Conservation (phyloP, 2,797 vertebrate genomes). For the Prunella strophiata region DNA sequence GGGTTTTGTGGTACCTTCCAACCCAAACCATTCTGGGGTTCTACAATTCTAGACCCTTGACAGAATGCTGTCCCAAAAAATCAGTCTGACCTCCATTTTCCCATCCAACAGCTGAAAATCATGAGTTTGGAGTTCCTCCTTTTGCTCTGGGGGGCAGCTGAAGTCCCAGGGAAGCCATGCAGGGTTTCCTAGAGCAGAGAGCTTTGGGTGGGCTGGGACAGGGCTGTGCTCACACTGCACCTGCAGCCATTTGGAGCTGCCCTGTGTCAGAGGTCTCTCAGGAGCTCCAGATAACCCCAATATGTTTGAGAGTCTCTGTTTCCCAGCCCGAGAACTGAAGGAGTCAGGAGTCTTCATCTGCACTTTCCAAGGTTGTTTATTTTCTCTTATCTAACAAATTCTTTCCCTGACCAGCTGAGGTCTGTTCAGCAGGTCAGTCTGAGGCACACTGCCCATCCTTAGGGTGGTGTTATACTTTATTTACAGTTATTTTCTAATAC, state of each 20-base stretch:
- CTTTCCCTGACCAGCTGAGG: no score
- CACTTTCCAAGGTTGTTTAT: no score
- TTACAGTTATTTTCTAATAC: no score
- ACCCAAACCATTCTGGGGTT: not conserved
- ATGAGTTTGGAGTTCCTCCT: fast-evolving
- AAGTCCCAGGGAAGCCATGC: fast-evolving
- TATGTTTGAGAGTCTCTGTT: no score
- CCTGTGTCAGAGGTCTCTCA: no score
- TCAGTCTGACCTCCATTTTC: not conserved
- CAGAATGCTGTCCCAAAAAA: not conserved
- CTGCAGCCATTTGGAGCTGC: not conserved
- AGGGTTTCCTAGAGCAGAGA: not conserved
- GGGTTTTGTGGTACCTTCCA: not conserved
- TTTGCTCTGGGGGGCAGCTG: not conserved
- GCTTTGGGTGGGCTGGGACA: not conserved
- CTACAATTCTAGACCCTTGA: fast-evolving
- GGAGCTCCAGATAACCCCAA: no score
- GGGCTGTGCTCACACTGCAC: fast-evolving
- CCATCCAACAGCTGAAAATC: not conserved
- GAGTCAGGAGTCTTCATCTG: no score
- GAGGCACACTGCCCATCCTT: no score
- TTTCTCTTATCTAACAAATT: no score
- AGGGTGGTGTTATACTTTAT: no score
- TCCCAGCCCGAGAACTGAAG: no score
- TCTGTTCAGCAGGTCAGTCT: no score